phyloP scores from a whole-genome alignment of 1,140 invertebrate species.

The Halotydeus destructor region DNA sequence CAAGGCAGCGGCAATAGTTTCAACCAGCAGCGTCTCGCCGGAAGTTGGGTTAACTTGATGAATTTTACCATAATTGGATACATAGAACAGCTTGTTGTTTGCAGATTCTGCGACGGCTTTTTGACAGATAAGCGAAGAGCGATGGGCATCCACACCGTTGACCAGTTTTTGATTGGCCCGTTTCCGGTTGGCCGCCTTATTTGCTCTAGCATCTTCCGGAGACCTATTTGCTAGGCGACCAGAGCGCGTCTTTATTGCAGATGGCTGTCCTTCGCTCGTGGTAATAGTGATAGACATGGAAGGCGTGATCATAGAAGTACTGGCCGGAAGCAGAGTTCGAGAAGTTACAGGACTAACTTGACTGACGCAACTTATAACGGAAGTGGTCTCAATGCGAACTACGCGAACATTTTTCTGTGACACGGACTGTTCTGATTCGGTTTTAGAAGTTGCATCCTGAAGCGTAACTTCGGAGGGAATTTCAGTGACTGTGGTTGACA shows the following conservation, averaged over 20 bases:
- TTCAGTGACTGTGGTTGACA: too few relatives aligned
- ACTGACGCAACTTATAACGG: too few relatives aligned
- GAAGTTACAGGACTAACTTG: background rate
- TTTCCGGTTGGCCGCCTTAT: too few relatives aligned
- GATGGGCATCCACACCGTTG: background rate
- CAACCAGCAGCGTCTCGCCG: background rate
- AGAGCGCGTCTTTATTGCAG: background rate
- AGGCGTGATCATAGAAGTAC: background rate
- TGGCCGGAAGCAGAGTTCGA: background rate
- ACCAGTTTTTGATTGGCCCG: too few relatives aligned
- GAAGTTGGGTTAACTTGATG: background rate
- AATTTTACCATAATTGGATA: background rate
- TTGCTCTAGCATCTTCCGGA: background rate
- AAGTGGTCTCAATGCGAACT: too few relatives aligned
- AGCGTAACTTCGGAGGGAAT: too few relatives aligned
- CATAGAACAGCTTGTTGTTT: slow-evolving; percentile 2
- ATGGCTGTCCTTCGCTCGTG: background rate
- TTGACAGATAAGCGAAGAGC: background rate
- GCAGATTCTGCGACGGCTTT: background rate
- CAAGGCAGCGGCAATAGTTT: background rate
- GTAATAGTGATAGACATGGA: background rate
- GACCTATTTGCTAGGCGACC: background rate
- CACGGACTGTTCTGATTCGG: too few relatives aligned
- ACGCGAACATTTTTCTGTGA: too few relatives aligned
- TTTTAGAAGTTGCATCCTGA: too few relatives aligned